These are phyloP conservation scores for Melanostoma scalare DNA, from an alignment of 2,888 invertebrate genomes.

Conservation along the genomic window DNA sequence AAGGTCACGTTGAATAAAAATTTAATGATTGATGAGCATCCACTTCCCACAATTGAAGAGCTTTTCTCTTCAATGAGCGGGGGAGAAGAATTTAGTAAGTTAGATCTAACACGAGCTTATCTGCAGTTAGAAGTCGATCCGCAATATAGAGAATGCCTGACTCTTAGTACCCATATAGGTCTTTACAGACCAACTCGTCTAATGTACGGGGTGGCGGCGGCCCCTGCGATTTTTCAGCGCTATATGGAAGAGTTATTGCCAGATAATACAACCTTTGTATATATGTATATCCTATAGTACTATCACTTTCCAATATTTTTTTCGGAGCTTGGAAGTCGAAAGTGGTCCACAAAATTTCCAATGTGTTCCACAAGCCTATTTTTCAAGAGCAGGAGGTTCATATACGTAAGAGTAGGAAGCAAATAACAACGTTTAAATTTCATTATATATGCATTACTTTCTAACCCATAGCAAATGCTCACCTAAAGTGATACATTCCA, in stretches of 20 bases:
- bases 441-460: too few relatives aligned
- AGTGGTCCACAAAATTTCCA: too few relatives aligned
- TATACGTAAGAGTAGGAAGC: too few relatives aligned
- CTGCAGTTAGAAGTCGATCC: conserved; percentile 77
- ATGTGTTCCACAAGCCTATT: too few relatives aligned
- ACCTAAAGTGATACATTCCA: too few relatives aligned
- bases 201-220: conserved; percentile 76
- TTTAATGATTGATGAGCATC: conserved; percentile 5
- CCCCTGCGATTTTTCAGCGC: conserved; percentile 77
- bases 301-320: too few relatives aligned
- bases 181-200: conserved; percentile 75
- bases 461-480: too few relatives aligned
- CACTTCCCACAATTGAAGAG: conserved; percentile 47
- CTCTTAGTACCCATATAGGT: conserved; percentile 77
- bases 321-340: too few relatives aligned
- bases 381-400: too few relatives aligned
- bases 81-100: conserved; percentile 73
- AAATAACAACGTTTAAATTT: too few relatives aligned
- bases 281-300: conserved; percentile 75
- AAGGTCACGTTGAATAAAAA: conserved; percentile 4
- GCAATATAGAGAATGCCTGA: conserved; percentile 74
- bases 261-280: conserved; percentile 71
- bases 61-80: conserved; percentile 70
- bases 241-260: conserved; percentile 74
- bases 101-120: conserved; percentile 77